phyloP scores from a whole-genome alignment of 2,888 invertebrate genomes.

The Scaptomyza caliginosa region DNA sequence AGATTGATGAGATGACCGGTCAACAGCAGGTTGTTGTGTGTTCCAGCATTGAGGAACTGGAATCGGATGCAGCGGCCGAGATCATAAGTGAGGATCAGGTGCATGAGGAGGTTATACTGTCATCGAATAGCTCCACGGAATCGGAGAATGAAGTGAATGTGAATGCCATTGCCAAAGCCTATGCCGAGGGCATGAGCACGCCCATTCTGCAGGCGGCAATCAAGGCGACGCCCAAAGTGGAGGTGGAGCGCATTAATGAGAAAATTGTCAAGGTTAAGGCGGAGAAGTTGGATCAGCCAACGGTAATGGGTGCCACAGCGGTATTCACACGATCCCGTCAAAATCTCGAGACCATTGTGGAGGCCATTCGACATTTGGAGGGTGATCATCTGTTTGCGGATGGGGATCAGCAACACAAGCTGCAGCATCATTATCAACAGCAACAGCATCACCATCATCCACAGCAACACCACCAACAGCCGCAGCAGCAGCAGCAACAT shows the following conservation, averaged over 20 bases:
- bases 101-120: constrained; percentile 84
- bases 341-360: constrained; percentile 98
- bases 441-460: constrained; percentile 74
- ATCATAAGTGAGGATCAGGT: constrained; percentile 84
- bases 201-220: constrained; percentile 92
- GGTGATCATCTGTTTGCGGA: constrained; percentile 97
- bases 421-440: constrained; percentile 69
- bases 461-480: constrained; percentile 54
- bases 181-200: constrained; percentile 80
- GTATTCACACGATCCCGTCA: constrained; percentile 90
- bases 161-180: constrained; percentile 81
- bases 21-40: constrained; percentile 88
- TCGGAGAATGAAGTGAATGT: constrained; percentile 81
- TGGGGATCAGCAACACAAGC: constrained; percentile 81
- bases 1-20: constrained; percentile 85
- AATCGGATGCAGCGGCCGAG: constrained; percentile 80
- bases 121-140: constrained; percentile 81
- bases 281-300: constrained; percentile 80
- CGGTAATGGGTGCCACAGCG: constrained; percentile 47
- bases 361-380: constrained; percentile 98
- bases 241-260: constrained; percentile 88
- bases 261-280: constrained; percentile 83
- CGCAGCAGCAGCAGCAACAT: constrained; percentile 36
- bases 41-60: constrained; percentile 84
- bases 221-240: constrained; percentile 94